A percentile compares a stretch with the other conserved stretches of the same genome.
These are phyloP conservation scores for Delichon dasypus DNA, from an alignment of 2,797 vertebrate species.

Conservation along the genomic window DNA sequence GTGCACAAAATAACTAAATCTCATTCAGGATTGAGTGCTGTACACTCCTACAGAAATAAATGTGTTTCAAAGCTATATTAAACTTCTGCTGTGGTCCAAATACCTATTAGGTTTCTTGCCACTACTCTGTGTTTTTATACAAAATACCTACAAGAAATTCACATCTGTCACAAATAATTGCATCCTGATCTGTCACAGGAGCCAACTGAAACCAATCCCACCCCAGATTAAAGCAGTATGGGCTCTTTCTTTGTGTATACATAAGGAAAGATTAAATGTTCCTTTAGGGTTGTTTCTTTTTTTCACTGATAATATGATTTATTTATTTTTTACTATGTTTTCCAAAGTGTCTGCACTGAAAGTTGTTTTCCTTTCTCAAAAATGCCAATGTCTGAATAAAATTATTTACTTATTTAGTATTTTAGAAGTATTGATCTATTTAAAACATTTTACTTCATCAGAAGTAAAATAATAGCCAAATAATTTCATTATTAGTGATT, in stretches of 20 bases:
- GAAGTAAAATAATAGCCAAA: background rate
- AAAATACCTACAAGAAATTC: slow-evolving; percentile 17
- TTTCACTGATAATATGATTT: background rate
- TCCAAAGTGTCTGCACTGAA: background rate
- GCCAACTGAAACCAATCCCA: background rate
- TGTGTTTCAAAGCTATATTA: background rate
- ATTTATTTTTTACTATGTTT: background rate
- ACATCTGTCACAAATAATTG: slow-evolving; percentile 20
- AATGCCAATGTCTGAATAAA: background rate
- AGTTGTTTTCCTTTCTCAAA: background rate
- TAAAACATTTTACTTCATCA: background rate
- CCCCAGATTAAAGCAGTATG: background rate
- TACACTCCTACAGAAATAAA: background rate
- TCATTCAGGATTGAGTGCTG: background rate
- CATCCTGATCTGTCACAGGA: slow-evolving; percentile 19
- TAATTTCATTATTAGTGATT: background rate
- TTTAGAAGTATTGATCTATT: background rate
- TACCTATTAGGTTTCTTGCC: background rate
- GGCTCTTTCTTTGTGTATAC: background rate
- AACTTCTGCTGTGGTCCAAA: background rate
- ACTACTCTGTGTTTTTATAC: background rate
- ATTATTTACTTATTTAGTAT: background rate
- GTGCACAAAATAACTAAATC: background rate
- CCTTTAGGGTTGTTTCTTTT: background rate
- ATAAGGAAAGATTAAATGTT: background rate